phyloP scores from a whole-genome alignment of 2,113 vertebrate species.

The Myxocyprinus asiaticus region DNA sequence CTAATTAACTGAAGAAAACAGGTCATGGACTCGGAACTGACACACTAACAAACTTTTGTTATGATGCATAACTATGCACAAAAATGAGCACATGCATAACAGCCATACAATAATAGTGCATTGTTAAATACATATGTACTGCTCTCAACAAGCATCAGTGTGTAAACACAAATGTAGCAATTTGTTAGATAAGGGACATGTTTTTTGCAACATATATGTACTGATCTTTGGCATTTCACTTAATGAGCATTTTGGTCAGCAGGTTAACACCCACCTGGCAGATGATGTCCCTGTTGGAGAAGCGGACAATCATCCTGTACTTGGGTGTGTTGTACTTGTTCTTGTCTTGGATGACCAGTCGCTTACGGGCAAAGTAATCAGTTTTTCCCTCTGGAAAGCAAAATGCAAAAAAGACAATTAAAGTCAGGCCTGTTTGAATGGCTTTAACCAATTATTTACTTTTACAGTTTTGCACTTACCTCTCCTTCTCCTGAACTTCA shows the following conservation, averaged over 20 bases:
- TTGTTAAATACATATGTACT: no score
- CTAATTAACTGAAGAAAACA: no score
- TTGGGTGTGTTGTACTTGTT: conserved; percentile 99
- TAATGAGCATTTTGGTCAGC: no score
- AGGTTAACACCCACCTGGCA: conserved; percentile 85
- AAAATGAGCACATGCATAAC: no score
- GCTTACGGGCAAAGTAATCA: conserved; percentile 95
- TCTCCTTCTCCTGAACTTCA: conserved; percentile 98
- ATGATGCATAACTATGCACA: no score
- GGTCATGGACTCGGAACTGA: no score
- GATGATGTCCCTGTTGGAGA: conserved; percentile 96
- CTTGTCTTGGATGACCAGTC: conserved; percentile 96
- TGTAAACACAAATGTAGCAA: no score
- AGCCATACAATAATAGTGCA: no score
- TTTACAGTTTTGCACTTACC: conserved; percentile 68
- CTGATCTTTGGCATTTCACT: background rate
- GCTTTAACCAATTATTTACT: no score
- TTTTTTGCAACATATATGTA: background rate
- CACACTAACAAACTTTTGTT: no score
- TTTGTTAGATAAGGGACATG: no score
- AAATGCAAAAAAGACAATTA: background rate
- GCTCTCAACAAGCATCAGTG: no score
- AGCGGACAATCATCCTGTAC: conserved; percentile 96
- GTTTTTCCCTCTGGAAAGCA: conserved; percentile 92
- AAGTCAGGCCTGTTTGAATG: background rate